phyloP scores from a whole-genome alignment of 1,140 invertebrate genomes.

The Monochamus saltuarius region DNA sequence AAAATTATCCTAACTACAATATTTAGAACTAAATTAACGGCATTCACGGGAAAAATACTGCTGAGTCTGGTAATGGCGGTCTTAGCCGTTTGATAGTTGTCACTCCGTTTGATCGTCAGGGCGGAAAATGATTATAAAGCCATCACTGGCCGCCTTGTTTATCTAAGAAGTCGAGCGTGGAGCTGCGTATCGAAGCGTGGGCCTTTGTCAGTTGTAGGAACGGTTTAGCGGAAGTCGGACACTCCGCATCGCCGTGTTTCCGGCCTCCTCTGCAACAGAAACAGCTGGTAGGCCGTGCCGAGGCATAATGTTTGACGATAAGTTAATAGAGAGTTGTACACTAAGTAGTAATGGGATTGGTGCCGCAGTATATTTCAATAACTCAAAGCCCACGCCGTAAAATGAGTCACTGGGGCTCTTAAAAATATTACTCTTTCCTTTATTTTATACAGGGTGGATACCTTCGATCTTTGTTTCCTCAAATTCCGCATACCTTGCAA shows the following conservation, averaged over 20 bases:
- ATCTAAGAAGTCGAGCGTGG: constrained; percentile 12
- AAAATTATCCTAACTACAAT: too few relatives aligned
- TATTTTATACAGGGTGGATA: too few relatives aligned
- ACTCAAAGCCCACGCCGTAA: too few relatives aligned
- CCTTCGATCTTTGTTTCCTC: too few relatives aligned
- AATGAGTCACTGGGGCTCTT: too few relatives aligned
- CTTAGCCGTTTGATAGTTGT: neutral
- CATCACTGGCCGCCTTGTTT: constrained; percentile 1
- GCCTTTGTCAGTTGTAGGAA: constrained; percentile 14
- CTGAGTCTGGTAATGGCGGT: too few relatives aligned
- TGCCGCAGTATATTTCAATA: too few relatives aligned
- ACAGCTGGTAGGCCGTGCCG: constrained; percentile 13
- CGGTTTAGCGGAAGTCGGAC: constrained; percentile 9
- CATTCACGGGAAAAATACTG: too few relatives aligned
- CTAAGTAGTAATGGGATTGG: too few relatives aligned
- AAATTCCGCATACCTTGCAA: too few relatives aligned
- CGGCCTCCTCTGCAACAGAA: constrained; percentile 2
- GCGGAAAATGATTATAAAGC: constrained; percentile 14
- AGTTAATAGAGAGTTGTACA: neutral
- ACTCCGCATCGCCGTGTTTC: neutral
- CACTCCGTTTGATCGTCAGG: neutral
- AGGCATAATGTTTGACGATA: constrained; percentile 5
- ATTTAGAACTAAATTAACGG: too few relatives aligned
- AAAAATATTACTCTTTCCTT: too few relatives aligned
- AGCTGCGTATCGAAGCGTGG: constrained; percentile 9